Evolutionary conservation across 1,140 invertebrate species (phyloP), one percentile per base, ranked within the genome.

Genomic region (Sogatella furcifera): DNA sequence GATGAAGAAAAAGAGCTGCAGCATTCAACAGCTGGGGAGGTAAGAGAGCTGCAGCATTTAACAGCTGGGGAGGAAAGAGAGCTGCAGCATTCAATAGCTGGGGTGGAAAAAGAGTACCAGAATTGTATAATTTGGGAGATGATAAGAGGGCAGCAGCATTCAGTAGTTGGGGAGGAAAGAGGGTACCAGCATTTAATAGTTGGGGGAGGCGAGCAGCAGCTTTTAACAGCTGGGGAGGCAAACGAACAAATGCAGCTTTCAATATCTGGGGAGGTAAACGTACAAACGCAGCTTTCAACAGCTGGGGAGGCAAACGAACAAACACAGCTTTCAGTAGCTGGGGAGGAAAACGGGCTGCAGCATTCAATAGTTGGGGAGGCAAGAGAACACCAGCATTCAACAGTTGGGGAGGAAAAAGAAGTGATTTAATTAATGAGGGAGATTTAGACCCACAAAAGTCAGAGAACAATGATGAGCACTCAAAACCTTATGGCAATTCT

Each of bases 281-380:
- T 43, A 28, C 5, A 55, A n/a, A n/a, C n/a, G 17, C 52, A 24
- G 57, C 57, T 15, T 59, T 59, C 24, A 59, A 59, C 46, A 59
- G 57, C 46, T 59, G 57, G 57, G 57, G 57, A 53, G 58, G 49
- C 17, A 60, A 60, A 22, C 49, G 58, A 54, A 53, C 56, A 19
- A 49, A 57, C n/a, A 42, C 53, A 5, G 60, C 53, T 53, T 65
- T 66, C 55, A 64, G 62, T 44, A 60, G 60, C 43, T 67, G 64
- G 66, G 66, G 64, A 31, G 66, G 64, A 0, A 67, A 67, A 61
- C 17, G 64, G 22, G 52, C 59, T 55, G 34, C 56, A 60, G 5
- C 64, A 59, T 68, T 62, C 64, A 67, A 70, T 55, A 69, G 66
- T 52, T 69, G 69, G 71, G 67, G 67, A 38, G 70, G 70, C 13